Evolutionary conservation across 2,888 invertebrate genomes (phyloP), one percentile per base, ranked within the genome.

Genomic region (Matsumyia berberina): DNA sequence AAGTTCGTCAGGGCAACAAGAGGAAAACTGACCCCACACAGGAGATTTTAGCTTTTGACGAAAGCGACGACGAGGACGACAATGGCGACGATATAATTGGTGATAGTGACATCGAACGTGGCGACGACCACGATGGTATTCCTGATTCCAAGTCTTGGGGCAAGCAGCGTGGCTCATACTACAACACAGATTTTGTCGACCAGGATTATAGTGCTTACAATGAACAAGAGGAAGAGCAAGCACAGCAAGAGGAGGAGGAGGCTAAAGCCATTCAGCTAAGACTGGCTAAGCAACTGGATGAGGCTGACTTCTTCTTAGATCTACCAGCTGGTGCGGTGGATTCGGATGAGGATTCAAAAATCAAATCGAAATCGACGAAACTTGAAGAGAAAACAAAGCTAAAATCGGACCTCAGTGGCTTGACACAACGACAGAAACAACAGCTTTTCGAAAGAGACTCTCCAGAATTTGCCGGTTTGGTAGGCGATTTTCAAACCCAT

Each of bases 91-190:
- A 92, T 31, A 90, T 93, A 44, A 89, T 90, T 74, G 94, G 95
- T 5, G 93, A 95, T 77, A 95, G 95, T 91, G 97, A 97, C 91
- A 94, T 97, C 8, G 97, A 97, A 90, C 95, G 95, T 0, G 94
- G 95, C 87, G 94, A 94, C 82, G 93, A 94, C 83, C 94, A 95
- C 88, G 94, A 94, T 90, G 94, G 95, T 88, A 92, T 97, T 86
- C 97, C 97, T 0, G 94, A 97, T 90, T 93, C 94, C 1, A 95
- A 95, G 91, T 97, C 97, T 17, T 98, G 98, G 98, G 98, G 98
- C 53, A 95, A 94, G 89, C 95, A 95, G 87, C 96, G 95, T 88
- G 93, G 93, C 77, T 93, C 94, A 37, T 98, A 94, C 90, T 98
- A 97, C 92, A 94, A 96, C 62, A 96, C 97, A 0, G 97, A 98